Base-by-base conservation (phyloP, 2,888 invertebrate genomes). In the Epinotia nisella region DNA sequence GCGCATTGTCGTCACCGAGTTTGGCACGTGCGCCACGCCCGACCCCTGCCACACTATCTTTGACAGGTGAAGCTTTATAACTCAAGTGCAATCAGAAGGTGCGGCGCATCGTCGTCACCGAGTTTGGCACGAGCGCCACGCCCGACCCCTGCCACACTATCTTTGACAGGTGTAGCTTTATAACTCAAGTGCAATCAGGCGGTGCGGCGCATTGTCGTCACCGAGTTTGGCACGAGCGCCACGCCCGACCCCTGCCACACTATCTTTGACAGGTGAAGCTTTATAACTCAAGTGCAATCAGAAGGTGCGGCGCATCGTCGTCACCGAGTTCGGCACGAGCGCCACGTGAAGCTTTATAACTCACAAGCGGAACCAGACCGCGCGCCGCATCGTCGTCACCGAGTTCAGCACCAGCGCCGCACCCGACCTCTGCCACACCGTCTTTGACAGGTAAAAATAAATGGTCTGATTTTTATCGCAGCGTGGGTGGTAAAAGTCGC, bases 1-100 rank as follows among this genome's bases (percentile, higher is more conserved):
- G 76, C 94, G 98, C 71, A 97, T 98, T 75, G 97, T 98, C 0
- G 94, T 97, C 4, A 96, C 96, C 0, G 98, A 98, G 84, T 98
- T 98, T 84, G 98, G 97, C 0, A 97, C 97, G 0, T 94, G 94
- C 69, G 94, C 96, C 0, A 95, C 95, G 2, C 96, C 97, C 0
- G 98, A 98, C 89, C 98, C 97, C 71, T 96, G 96, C 76, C 96
- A 96, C 78, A 95, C 95, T 11, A 96, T 97, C 77, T 97, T 96
- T 77, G 94, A 95, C 79, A 94, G 93, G 94, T 94, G 71, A 29
- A 55, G n/a, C n/a, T n/a, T n/a, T n/a, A n/a, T n/a, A n/a, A n/a
- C n/a, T n/a, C 81, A 95, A 95, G 80, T 95, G 94, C 84, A 97
- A 97, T 87, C 95, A 95, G 69, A 94, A 95, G 0, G 98, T 98